Conservation (phyloP, 2,797 vertebrate genomes). For the Pterois miles region DNA sequence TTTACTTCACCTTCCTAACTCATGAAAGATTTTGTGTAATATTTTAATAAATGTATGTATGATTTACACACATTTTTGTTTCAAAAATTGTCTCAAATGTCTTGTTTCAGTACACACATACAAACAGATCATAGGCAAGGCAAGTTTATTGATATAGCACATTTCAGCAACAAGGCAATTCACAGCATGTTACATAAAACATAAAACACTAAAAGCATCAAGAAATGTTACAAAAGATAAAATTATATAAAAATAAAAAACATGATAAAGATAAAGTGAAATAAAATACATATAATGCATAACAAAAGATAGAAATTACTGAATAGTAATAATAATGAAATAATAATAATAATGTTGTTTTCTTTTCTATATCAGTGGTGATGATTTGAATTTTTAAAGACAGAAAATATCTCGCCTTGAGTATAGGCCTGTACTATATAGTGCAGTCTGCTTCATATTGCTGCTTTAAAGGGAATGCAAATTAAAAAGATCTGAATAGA, state of each 20-base stretch:
- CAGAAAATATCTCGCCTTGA: neutral
- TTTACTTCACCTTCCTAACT: neutral
- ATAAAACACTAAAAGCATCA: neutral
- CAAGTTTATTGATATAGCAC: neutral
- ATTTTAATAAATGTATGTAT: neutral
- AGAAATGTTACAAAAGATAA: neutral
- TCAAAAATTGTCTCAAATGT: neutral
- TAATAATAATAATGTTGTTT: neutral
- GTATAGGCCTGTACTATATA: neutral
- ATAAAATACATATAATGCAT: neutral
- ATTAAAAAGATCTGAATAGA: constrained; percentile 60
- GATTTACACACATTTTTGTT: neutral
- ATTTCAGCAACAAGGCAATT: neutral
- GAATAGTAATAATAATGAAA: neutral
- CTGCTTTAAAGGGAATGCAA: constrained; percentile 43
- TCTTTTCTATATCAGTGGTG: neutral
- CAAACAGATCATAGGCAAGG: neutral
- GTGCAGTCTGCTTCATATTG: neutral
- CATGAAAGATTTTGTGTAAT: neutral
- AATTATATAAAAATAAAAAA: neutral
- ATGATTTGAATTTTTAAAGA: neutral
- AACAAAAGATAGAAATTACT: neutral
- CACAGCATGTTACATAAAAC: neutral
- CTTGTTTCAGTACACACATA: neutral
- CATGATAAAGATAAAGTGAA: neutral